phyloP scores from a whole-genome alignment of 2,113 vertebrate species.

The Hemiscyllium ocellatum region DNA sequence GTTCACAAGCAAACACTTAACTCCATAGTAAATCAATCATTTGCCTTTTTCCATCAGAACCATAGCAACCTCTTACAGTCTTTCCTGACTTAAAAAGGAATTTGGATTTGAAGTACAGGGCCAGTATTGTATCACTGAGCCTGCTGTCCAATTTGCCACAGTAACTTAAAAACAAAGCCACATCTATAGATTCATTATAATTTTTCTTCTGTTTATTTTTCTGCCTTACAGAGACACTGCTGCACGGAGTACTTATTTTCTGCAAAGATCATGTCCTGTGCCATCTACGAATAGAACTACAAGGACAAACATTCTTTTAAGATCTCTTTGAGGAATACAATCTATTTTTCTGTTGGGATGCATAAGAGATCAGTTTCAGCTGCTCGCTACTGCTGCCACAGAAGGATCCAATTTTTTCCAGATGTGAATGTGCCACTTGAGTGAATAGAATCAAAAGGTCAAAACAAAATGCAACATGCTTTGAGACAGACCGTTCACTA shows the following conservation, averaged over 20 bases:
- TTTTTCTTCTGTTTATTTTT: conserved; percentile 30
- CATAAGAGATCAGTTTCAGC: conserved; percentile 23
- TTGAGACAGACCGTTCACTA: neutral
- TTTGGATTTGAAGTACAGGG: conserved; percentile 28
- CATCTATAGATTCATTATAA: conserved; percentile 28
- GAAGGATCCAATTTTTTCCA: conserved; percentile 25
- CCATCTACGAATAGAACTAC: conserved; percentile 26
- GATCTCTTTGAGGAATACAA: conserved; percentile 31
- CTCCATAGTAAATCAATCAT: conserved; percentile 12
- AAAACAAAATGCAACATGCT: conserved; percentile 26
- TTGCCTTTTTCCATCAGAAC: conserved; percentile 32
- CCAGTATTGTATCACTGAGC: conserved; percentile 16
- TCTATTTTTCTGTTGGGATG: conserved; percentile 29
- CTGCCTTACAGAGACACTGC: neutral
- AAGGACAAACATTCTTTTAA: conserved; percentile 34
- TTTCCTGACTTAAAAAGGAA: conserved; percentile 33
- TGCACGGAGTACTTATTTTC: conserved; percentile 17
- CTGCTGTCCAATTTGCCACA: neutral
- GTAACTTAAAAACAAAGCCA: conserved; percentile 35
- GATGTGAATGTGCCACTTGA: conserved; percentile 27
- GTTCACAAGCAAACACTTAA: neutral
- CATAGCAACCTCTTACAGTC: conserved; percentile 33
- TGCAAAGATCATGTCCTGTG: conserved; percentile 15
- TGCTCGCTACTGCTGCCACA: neutral
- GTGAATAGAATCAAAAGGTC: conserved; percentile 25